A percentile compares a stretch with the other conserved stretches of the same genome.
These are phyloP conservation scores for Listronotus bonariensis DNA, from an alignment of 1,140 invertebrate genomes.

Conservation along the genomic window DNA sequence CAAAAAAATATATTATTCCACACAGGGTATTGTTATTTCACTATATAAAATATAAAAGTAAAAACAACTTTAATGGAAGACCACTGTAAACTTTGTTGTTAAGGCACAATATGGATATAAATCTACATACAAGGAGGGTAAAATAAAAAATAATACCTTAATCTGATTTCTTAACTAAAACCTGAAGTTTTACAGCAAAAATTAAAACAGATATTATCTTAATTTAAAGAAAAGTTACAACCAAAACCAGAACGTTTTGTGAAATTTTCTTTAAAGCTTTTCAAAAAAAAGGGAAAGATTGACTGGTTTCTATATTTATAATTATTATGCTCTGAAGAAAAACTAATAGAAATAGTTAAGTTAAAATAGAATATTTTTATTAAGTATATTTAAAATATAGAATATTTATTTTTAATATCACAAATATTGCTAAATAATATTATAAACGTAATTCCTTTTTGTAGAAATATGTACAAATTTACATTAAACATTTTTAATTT, in stretches of 20 bases:
- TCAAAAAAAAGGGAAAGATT: too few species aligned
- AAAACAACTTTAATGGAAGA: conserved; percentile 35
- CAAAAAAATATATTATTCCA: background rate
- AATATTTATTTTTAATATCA: conserved; percentile 7
- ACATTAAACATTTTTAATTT: too few species aligned
- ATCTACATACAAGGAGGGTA: too few species aligned
- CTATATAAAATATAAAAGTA: conserved; percentile 27
- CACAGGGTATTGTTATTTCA: conserved; percentile 2
- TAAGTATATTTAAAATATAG: conserved; percentile 17
- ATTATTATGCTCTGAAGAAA: too few species aligned
- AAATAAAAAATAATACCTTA: too few species aligned
- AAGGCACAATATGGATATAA: conserved; percentile 29
- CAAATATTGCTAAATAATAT: background rate
- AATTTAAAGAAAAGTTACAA: conserved; percentile 6
- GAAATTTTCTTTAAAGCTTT: background rate
- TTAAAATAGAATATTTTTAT: background rate
- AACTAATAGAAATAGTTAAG: too few species aligned
- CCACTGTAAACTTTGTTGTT: conserved; percentile 42
- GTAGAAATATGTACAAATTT: background rate
- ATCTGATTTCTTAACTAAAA: too few species aligned
- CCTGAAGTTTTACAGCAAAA: background rate
- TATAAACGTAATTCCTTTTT: conserved; percentile 8
- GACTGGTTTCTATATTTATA: too few species aligned
- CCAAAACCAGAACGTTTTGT: conserved; percentile 1
- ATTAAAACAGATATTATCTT: background rate